Evolutionary conservation across 2,888 invertebrate species (phyloP), one percentile per base, ranked within the genome.

Genomic region (Eustalomyia histrio): DNA sequence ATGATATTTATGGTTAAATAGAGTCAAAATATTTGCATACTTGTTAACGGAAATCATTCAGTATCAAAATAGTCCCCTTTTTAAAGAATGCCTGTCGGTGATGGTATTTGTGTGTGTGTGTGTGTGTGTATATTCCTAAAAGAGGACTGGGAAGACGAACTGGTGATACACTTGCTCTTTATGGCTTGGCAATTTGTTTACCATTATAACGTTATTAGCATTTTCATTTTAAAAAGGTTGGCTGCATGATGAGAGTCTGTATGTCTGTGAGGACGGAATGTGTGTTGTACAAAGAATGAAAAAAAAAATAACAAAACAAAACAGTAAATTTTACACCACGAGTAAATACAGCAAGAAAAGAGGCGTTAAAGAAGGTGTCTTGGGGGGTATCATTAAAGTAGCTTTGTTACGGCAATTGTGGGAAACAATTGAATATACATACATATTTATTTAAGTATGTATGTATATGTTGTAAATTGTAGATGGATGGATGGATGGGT

Each of bases 131-230:
- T 21, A 24, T 58, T 24, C 6, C 7, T 12, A 21, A 57, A 53
- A 64, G 76, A 1, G 29, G 29, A 17, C 58, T 72, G 63, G 58
- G 53, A 69, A 16, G 47, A 58, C 76, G 52, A 64, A 67, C 72
- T 80, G 72, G 80, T 76, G 76, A 76, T 76, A 76, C 82, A 71
- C 64, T 79, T 79, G 67, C 73, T 73, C 76, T 76, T 69, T 76
- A 73, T 79, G 76, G 71, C 82, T 83, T 79, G 84, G 84, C 83
- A 85, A 85, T 84, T 85, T 85, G 85, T 84, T 84, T 85, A 85
- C 86, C 86, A 88, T 89, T 88, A 88, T 89, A 86, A 87, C 87
- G 86, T 86, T 87, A 89, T 89, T 89, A 88, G 88, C 88, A 88
- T 88, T 88, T 86, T 88, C 85, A 84, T 88, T 33, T 39, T 47